These are phyloP conservation scores for Trissoscelio sp. DNA, from an alignment of 2,888 invertebrate species.

Conservation along the genomic window DNA sequence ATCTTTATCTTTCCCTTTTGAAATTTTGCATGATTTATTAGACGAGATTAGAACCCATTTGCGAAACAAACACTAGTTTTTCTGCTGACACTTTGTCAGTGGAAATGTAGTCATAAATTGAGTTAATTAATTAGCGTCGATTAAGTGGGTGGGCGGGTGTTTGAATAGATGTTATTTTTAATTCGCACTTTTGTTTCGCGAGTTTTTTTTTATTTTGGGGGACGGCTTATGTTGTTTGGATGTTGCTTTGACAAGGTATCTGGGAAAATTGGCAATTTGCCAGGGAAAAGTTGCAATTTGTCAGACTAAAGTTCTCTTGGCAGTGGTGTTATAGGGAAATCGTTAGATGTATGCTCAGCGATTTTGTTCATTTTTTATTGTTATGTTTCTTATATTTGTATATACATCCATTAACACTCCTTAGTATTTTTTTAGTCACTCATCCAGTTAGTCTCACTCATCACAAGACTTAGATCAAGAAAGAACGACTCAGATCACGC, in stretches of 20 bases:
- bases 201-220: background rate
- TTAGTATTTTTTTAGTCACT: no score
- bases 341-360: no score
- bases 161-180: conserved; percentile 1
- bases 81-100: background rate
- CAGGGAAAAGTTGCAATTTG: conserved; percentile 16
- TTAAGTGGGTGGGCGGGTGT: background rate
- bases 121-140: conserved; percentile 4
- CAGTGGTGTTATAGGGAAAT: background rate
- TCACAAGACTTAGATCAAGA: no score
- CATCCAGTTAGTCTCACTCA: no score
- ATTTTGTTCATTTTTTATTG: no score
- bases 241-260: conserved; percentile 5
- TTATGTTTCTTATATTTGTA: no score
- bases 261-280: conserved; percentile 17
- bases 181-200: background rate
- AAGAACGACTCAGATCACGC: no score
- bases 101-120: conserved; percentile 8
- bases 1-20: background rate
- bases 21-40: conserved; percentile 4
- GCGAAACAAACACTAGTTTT: conserved; percentile 2
- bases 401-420: no score
- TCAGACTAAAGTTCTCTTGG: conserved; percentile 1
- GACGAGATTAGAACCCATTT: conserved; percentile 4
- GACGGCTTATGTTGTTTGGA: background rate